A percentile compares a stretch with the other conserved stretches of the same genome.
Conservation (phyloP, 2,888 invertebrate species). For the Ichneumoninae sp. region DNA sequence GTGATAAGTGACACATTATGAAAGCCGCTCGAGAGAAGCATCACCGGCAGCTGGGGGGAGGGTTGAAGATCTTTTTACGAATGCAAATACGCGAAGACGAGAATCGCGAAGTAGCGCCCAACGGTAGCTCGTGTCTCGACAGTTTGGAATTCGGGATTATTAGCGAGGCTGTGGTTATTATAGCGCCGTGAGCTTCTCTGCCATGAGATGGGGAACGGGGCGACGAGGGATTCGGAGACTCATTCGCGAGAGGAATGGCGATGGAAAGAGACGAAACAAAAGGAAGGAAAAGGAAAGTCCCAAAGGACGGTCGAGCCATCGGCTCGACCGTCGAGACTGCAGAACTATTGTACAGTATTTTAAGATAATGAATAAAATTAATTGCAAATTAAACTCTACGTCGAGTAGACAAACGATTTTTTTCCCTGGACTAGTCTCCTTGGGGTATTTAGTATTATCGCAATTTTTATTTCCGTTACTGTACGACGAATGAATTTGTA, state of each 20-base stretch:
- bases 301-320: neutral
- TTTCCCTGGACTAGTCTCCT: neutral
- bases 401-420: neutral
- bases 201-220: neutral
- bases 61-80: slow-evolving; percentile 66
- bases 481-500: neutral
- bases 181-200: slow-evolving; percentile 12
- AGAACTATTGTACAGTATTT: neutral
- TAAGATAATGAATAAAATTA: too few species aligned
- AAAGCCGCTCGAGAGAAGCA: slow-evolving; percentile 44
- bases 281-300: neutral
- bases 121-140: slow-evolving; percentile 66
- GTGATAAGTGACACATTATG: slow-evolving; percentile 75
- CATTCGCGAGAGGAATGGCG: neutral
- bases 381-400: too few species aligned
- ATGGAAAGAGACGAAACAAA: neutral
- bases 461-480: neutral
- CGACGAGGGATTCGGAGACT: slow-evolving; percentile 15
- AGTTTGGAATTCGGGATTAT: slow-evolving; percentile 61
- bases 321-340: neutral
- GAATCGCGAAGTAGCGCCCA: slow-evolving; percentile 60
- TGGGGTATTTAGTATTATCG: neutral
- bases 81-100: slow-evolving; percentile 70
- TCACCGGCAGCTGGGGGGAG: slow-evolving; percentile 9
- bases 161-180: slow-evolving; percentile 34